phyloP scores from a whole-genome alignment of 2,113 vertebrate species.

The Lipotes vexillifer region DNA sequence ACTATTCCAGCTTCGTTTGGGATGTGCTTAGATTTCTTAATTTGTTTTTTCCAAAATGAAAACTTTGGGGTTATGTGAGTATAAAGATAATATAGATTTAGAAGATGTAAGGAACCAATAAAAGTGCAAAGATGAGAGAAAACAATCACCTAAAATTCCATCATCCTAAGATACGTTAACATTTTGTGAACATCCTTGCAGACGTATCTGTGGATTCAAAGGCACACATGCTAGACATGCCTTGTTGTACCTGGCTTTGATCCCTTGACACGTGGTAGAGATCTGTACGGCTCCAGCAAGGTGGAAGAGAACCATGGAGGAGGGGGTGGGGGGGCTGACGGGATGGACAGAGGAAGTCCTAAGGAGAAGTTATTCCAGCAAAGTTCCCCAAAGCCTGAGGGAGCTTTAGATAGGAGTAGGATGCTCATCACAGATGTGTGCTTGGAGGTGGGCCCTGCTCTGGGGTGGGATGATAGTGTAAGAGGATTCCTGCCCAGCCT shows the following conservation, averaged over 20 bases:
- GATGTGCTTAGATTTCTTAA: neutral
- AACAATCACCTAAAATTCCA: neutral
- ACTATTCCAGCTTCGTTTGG: neutral
- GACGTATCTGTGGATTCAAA: neutral
- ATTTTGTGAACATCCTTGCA: neutral
- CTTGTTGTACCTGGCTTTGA: neutral
- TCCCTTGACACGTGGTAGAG: neutral
- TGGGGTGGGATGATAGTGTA: too few species aligned
- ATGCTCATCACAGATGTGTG: neutral
- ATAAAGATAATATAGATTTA: neutral
- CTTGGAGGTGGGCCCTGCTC: neutral
- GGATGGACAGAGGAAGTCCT: neutral
- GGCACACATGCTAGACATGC: neutral
- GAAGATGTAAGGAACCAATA: neutral
- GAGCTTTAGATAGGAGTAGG: neutral
- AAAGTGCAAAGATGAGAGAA: neutral
- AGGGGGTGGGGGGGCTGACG: too few species aligned
- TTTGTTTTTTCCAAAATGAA: neutral
- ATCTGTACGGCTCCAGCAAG: neutral
- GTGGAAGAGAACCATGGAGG: neutral
- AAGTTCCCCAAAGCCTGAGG: neutral
- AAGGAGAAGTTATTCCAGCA: neutral
- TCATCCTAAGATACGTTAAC: neutral
- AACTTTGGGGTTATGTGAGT: neutral
- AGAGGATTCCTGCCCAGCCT: neutral